Percentiles rank a stretch among this genome's conserved stretches.
Conservation (phyloP, 2,888 invertebrate genomes). For the Latrodectus elegans region DNA sequence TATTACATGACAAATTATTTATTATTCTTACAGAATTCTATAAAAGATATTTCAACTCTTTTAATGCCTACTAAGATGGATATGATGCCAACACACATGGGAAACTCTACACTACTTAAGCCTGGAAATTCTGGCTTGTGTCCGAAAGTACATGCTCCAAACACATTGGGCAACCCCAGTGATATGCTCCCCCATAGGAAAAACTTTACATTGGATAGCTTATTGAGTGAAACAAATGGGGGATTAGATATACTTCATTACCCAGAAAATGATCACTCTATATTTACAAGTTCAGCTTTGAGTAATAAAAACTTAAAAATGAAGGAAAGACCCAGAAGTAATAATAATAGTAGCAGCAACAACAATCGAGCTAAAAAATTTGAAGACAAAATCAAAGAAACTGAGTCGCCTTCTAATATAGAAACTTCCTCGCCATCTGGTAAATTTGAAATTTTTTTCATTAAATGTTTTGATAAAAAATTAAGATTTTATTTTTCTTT, state of each 20-base stretch:
- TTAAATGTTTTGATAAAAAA: too few relatives aligned
- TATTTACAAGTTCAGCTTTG: conserved; percentile 40
- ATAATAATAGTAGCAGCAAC: conserved; percentile 14
- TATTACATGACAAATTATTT: background rate
- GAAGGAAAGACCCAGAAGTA: conserved; percentile 39
- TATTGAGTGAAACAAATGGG: conserved; percentile 65
- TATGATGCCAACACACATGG: conserved; percentile 34
- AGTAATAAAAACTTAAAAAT: conserved; percentile 42
- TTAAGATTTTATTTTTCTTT: too few relatives aligned
- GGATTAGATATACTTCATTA: conserved; percentile 36
- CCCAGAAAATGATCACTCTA: conserved; percentile 38
- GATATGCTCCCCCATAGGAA: conserved; percentile 56
- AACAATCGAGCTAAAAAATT: conserved; percentile 52
- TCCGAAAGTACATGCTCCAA: conserved; percentile 54
- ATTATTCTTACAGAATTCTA: conserved; percentile 42
- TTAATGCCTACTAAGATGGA: conserved; percentile 61
- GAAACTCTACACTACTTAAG: conserved; percentile 61
- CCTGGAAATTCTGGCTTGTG: conserved; percentile 31
- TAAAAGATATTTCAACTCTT: conserved; percentile 60
- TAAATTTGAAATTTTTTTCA: background rate
- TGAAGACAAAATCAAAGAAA: conserved; percentile 60
- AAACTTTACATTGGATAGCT: conserved; percentile 60
- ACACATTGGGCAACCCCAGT: conserved; percentile 50
- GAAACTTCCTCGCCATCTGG: conserved; percentile 65
- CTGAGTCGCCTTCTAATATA: conserved; percentile 47